Evolutionary conservation across 1,140 invertebrate species (phyloP), one percentile per base, ranked within the genome.

Genomic region (Pseudomyrmex concolor): DNA sequence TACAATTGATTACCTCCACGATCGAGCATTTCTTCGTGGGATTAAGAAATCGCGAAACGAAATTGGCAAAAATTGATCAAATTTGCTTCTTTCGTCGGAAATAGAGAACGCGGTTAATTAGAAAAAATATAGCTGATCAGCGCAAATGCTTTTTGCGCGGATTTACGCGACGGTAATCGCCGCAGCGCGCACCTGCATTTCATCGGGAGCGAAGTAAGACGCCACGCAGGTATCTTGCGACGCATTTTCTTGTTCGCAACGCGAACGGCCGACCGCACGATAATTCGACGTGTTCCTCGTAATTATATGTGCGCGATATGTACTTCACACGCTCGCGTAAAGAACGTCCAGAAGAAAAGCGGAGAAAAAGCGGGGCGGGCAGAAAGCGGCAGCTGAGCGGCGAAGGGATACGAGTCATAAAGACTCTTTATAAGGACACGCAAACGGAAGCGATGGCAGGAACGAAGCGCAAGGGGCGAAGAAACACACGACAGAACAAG

Each of bases 261-360:
- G 64, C 48, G 19, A n/a, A n/a, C 48, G 45, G 57, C 15, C 12
- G 70, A 51, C 55, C 43, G 43, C 54, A 2, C 54, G 76, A 60
- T 71, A 80, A 72, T 82, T 57, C 70, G 77, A 60, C 25, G 22
- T 71, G 62, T 62, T 43, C 48, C 15, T 34, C 59, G 60, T 86
- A 87, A 86, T 87, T 86, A 86, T 71, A 55, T 63, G 50, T 64
- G 54, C 19, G 25, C 71, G 66, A 71, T 62, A 59, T 70, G 62
- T 73, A 84, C 72, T 87, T 76, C 43, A 62, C 84, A 64, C 19
- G 85, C 17, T 73, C 43, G 34, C 34, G 22, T 54, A 67, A 68
- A 88, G 55, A 67, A 5, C 54, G 50, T 8, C 50, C 50, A n/a
- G 57, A 15, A 45, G 60, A 67, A 63, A 83, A 66, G 25, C 25